Percentiles rank a stretch among this genome's conserved stretches.
These are phyloP conservation scores for Bujurquina vittata DNA, from an alignment of 2,113 vertebrate species.

Conservation along the genomic window DNA sequence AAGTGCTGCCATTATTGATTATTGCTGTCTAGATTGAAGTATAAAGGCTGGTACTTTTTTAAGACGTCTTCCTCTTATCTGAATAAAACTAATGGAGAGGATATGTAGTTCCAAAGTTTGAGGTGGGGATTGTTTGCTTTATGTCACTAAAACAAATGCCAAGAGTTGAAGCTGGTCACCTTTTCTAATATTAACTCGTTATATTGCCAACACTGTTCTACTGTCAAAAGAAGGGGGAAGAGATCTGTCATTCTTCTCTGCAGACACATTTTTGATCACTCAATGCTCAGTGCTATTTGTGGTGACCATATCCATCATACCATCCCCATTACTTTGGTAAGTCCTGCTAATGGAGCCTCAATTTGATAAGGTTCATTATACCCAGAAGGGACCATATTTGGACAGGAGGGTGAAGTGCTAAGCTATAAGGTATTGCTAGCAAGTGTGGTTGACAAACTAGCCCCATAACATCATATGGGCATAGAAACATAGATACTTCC, in stretches of 20 bases:
- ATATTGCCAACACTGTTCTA: background rate
- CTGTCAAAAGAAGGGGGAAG: background rate
- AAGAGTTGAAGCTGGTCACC: background rate
- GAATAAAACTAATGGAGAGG: constrained; percentile 11
- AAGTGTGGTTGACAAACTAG: background rate
- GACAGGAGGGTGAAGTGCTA: background rate
- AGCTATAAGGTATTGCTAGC: background rate
- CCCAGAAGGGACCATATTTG: background rate
- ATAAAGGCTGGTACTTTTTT: constrained; percentile 22
- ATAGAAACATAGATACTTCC: background rate
- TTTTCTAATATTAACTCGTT: background rate
- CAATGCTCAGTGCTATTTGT: background rate
- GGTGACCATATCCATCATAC: background rate
- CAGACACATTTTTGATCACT: background rate
- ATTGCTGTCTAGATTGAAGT: constrained; percentile 52
- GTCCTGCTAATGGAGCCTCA: background rate
- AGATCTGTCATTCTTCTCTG: background rate
- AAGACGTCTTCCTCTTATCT: constrained; percentile 14
- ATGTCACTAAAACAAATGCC: background rate
- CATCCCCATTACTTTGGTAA: background rate
- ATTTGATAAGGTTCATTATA: background rate
- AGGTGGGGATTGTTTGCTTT: background rate
- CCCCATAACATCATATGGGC: background rate
- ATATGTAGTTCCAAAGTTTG: background rate
- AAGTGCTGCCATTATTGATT: constrained; percentile 68